Evolutionary conservation across 2,888 invertebrate genomes (phyloP), one percentile per base, ranked within the genome.

Genomic region (Tipula confusa): DNA sequence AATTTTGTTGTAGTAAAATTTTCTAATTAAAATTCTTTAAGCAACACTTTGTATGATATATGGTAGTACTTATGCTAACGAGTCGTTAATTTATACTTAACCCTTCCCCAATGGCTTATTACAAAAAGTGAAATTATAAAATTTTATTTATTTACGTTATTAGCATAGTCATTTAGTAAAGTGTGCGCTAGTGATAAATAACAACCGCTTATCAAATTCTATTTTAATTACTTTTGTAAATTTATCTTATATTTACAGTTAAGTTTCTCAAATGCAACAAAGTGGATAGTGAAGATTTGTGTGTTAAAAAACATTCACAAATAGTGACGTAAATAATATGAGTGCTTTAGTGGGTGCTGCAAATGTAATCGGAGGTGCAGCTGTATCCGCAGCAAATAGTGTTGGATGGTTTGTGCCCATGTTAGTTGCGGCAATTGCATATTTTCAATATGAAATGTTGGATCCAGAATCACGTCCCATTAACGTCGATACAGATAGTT

Each of bases 331-430:
- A 15, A 13, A 2, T 29, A 81, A 18, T 7, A 89, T 88, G 86
- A 94, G 94, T 88, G 90, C 93, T 84, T 91, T 94, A 88, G 91
- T 93, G 86, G 91, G 91, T 84, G 92, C 91, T 84, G 93, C 93
- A 1, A 93, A 92, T 86, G 93, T 93, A 64, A 89, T 95, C 85
- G 92, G 93, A 0, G 94, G 93, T 82, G 92, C 94, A 15, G 94
- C 94, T 43, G 92, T 93, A 83, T 92, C 92, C 82, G 93, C 92
- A 15, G 91, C 93, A 48, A 93, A 94, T 64, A 93, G 93, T 86
- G 92, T 95, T 83, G 94, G 94, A 9, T 95, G 95, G 93, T 95
- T 97, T 88, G 92, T 96, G 79, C 96, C 97, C 0, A 93, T 96
- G 89, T 88, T 97, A 85, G 94, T 96, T 84, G 96, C 96, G 0